These are phyloP conservation scores for Mus spicilegus DNA, from an alignment of 2,113 vertebrate genomes.

Conservation along the genomic window DNA sequence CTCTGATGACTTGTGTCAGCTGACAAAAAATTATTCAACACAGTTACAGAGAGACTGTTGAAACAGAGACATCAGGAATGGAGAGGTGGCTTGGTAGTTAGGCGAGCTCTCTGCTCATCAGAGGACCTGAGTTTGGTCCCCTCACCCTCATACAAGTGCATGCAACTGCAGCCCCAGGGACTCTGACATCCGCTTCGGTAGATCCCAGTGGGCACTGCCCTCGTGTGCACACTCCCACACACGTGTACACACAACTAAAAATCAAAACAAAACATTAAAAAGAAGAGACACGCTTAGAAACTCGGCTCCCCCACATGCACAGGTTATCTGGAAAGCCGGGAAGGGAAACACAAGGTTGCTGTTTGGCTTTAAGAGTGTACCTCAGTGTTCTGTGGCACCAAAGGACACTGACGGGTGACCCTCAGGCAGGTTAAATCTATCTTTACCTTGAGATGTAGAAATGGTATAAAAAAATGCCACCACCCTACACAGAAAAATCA, in stretches of 20 bases:
- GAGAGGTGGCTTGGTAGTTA: neutral
- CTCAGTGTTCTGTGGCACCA: neutral
- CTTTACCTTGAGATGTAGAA: slow-evolving; percentile 1
- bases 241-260: neutral
- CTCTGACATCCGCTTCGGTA: neutral
- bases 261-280: neutral
- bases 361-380: neutral
- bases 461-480: neutral
- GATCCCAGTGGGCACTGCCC: neutral
- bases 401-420: neutral
- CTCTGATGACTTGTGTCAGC: neutral
- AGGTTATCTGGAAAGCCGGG: neutral
- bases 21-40: neutral
- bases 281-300: neutral
- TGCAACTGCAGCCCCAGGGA: neutral
- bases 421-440: neutral
- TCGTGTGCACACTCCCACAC: too few relatives aligned
- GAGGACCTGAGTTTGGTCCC: neutral
- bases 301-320: neutral
- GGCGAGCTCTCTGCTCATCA: neutral
- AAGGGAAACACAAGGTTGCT: neutral
- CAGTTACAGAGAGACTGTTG: neutral
- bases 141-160: too few relatives aligned
- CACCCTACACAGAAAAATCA: neutral
- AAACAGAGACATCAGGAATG: neutral